Evolutionary conservation across 2,797 vertebrate species (phyloP), one percentile per base, ranked within the genome.

Genomic region (Coregonus ussuriensis): DNA sequence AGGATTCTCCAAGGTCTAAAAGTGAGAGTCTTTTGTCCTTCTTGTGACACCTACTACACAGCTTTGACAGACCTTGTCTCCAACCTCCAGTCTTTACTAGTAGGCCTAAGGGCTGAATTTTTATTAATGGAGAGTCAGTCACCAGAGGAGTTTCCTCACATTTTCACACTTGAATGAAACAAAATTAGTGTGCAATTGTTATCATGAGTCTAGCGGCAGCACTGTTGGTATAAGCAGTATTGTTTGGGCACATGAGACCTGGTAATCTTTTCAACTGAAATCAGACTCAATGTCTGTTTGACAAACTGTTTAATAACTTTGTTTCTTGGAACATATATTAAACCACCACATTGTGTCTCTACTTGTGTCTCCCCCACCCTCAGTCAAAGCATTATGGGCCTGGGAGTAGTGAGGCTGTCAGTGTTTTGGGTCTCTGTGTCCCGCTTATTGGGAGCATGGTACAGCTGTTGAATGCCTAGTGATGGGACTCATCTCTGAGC

Each of bases 41-140:
- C 87, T 87, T 93, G 90, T 89, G 88, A 91, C 79, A 81, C 91
- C 88, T 89, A 93, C 92, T 93, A 93, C 92, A 91, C 85, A 76
- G 88, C 87, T 91, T 91, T 92, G 90, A 89, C 88, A 90, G 88
- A 89, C 80, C 33, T 78, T 25, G 75, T 77, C 47, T 77, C 31
- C 56, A 65, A 41, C 82, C 65, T 84, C 78, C 29, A n/a, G n/a
- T 77, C 71, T 3, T 83, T 88, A 4, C 29, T 14, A 16, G n/a
- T 13, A 25, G 25, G 25, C 25, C 25, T 25, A 25, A 25, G 7
- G 7, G n/a, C 7, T 71, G 4, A 47, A 9, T 15, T 25, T 25
- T 0, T 25, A 25, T 25, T 25, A 25, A 25, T 25, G 29, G 29
- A 33, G 29, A 15, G 31, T 67, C 65, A 33, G 53, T 33, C 66